Conservation (phyloP, 2,888 invertebrate genomes). For the Cephus runcator region DNA sequence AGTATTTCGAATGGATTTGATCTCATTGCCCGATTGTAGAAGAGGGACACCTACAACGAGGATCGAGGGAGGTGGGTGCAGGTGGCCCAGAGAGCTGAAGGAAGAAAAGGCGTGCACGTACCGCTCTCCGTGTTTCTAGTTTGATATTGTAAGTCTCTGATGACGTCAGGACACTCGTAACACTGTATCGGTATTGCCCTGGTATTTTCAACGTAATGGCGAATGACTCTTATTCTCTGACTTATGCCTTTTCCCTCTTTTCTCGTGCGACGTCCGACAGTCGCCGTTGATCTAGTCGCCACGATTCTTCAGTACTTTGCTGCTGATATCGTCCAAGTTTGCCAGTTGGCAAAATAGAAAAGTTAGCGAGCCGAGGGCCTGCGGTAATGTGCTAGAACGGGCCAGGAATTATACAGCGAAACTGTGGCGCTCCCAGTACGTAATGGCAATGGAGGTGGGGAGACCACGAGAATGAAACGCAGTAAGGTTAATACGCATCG, state of each 20-base stretch:
- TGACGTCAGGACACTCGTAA: background rate
- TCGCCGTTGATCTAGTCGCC: background rate
- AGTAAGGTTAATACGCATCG: background rate
- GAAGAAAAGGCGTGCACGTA: no score
- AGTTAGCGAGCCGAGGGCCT: background rate
- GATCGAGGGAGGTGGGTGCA: no score
- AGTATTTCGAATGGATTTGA: no score
- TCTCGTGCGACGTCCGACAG: background rate
- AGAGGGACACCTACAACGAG: no score
- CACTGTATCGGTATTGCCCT: background rate
- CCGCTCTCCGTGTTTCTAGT: no score
- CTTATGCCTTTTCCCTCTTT: background rate
- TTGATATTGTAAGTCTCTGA: no score
- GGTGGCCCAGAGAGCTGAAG: no score
- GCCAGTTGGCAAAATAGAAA: background rate
- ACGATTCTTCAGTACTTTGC: background rate
- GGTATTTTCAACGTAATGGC: background rate
- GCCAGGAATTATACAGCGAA: background rate
- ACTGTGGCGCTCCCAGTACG: background rate
- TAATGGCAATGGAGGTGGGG: no score
- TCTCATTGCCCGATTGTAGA: no score
- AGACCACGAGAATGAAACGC: background rate
- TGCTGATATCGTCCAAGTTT: background rate
- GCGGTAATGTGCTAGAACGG: background rate
- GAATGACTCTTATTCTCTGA: background rate